These are phyloP conservation scores for Drosophila obscura DNA, from an alignment of 1,140 invertebrate species.

Conservation along the genomic window DNA sequence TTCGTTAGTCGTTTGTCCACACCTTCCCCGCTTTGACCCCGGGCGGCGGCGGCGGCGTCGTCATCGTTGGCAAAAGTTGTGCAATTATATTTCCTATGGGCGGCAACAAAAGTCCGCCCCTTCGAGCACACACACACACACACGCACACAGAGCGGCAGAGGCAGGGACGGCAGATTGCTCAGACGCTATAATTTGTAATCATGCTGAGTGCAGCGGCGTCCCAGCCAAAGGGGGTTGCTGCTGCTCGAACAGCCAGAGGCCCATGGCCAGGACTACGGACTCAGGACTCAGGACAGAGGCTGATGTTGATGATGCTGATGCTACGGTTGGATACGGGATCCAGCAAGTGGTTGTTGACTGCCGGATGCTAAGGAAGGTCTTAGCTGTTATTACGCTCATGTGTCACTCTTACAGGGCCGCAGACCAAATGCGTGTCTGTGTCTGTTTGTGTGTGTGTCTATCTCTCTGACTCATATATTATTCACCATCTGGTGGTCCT, in stretches of 20 bases:
- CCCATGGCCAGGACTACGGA: conserved; percentile 23
- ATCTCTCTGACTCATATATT: conserved; percentile 67
- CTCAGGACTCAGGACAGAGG: neutral
- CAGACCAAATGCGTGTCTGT: conserved; percentile 38
- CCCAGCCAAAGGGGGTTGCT: conserved; percentile 16
- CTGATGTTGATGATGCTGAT: neutral
- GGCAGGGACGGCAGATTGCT: conserved; percentile 55
- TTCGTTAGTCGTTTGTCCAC: conserved; percentile 44
- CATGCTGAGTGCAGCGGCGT: conserved; percentile 73
- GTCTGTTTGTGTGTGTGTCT: conserved; percentile 23
- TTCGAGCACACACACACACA: conserved; percentile 44
- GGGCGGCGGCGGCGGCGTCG: conserved; percentile 5
- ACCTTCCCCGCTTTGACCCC: conserved; percentile 1
- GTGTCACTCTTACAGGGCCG: conserved; percentile 69
- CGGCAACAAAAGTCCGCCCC: conserved; percentile 65
- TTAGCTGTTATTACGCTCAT: conserved; percentile 82
- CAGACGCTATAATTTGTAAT: conserved; percentile 82
- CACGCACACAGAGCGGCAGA: conserved; percentile 6
- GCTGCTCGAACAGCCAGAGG: neutral
- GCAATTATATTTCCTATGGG: conserved; percentile 81
- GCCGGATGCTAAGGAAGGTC: conserved; percentile 79
- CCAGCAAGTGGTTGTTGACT: conserved; percentile 79
- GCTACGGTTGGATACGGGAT: conserved; percentile 12
- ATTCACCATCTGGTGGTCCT: conserved; percentile 61
- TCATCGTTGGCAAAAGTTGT: conserved; percentile 44